Evolutionary conservation across 2,797 vertebrate genomes (phyloP).

Genomic region (Apodemus agrarius): DNA sequence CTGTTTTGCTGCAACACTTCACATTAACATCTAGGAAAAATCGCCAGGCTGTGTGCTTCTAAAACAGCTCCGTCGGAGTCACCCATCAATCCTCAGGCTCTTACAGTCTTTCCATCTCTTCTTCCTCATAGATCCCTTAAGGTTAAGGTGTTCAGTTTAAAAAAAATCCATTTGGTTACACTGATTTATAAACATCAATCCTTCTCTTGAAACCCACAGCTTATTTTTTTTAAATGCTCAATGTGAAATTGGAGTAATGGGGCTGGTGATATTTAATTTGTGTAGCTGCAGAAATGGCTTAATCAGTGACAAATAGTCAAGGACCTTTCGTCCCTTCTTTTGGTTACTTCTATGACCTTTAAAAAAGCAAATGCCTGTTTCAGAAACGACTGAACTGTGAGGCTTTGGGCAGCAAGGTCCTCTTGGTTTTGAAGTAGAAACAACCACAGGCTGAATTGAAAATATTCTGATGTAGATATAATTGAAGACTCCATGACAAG

Average conservation of each 20-base stretch:
- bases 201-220: slow-evolving; percentile 25
- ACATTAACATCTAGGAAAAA: slow-evolving; percentile 20
- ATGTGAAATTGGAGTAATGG: not conserved
- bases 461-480: not conserved
- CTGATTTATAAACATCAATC: slow-evolving; percentile 27
- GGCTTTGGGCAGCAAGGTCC: not conserved
- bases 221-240: slow-evolving; percentile 3
- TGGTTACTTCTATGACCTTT: slow-evolving; percentile 61
- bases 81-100: not conserved
- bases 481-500: slow-evolving; percentile 32
- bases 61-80: not conserved
- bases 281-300: slow-evolving; percentile 46
- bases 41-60: not conserved
- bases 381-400: slow-evolving; percentile 52
- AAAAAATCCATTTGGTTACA: not conserved
- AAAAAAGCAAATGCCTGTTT: slow-evolving; percentile 46
- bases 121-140: not conserved
- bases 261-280: not conserved
- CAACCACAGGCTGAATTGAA: slow-evolving; percentile 22
- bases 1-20: not conserved
- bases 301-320: slow-evolving; percentile 45
- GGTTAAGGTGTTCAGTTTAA: too few relatives aligned
- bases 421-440: slow-evolving; percentile 42
- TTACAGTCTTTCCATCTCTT: not conserved
- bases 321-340: slow-evolving; percentile 33